Evolutionary conservation across 2,888 invertebrate genomes (phyloP).

Genomic region (Pilophorus perplexus): DNA sequence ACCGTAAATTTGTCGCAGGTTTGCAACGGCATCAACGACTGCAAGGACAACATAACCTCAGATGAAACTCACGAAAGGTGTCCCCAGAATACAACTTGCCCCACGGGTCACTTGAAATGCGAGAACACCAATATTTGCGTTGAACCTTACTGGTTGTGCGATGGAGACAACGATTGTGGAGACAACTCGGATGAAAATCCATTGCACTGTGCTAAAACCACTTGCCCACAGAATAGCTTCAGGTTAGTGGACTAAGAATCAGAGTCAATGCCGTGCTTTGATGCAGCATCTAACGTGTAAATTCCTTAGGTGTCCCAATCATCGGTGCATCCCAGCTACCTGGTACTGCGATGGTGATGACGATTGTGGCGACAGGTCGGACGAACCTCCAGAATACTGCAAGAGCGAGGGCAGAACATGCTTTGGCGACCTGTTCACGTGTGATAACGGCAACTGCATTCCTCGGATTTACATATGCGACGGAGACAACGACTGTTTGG

Average conservation of each 20-base stretch:
- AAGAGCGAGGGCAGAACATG: slow-evolving; percentile 90
- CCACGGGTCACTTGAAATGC: slow-evolving; percentile 85
- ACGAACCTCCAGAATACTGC: slow-evolving; percentile 91
- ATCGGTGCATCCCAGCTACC: slow-evolving; percentile 90
- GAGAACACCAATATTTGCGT: slow-evolving; percentile 95
- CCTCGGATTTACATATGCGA: slow-evolving; percentile 91
- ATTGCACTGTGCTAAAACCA: slow-evolving; percentile 80
- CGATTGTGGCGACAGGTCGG: slow-evolving; percentile 85
- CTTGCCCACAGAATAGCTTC: slow-evolving; percentile 89
- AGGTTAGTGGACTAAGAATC: slow-evolving; percentile 12
- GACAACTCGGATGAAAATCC: slow-evolving; percentile 92
- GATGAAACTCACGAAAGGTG: slow-evolving; percentile 89
- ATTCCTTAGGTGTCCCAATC: slow-evolving; percentile 72
- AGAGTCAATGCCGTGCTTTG: background rate
- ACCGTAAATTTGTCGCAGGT: too few species aligned
- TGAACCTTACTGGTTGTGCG: slow-evolving; percentile 96
- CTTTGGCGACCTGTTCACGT: slow-evolving; percentile 92
- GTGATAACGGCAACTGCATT: slow-evolving; percentile 95
- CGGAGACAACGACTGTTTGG: slow-evolving; percentile 92
- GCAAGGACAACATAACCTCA: slow-evolving; percentile 86
- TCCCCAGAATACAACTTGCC: slow-evolving; percentile 83
- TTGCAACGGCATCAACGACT: slow-evolving; percentile 89
- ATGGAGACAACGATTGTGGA: slow-evolving; percentile 91
- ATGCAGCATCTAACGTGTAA: background rate
- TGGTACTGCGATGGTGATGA: slow-evolving; percentile 98